These are phyloP conservation scores for Artibeus lituratus DNA, from an alignment of 2,797 vertebrate species.

Conservation along the genomic window DNA sequence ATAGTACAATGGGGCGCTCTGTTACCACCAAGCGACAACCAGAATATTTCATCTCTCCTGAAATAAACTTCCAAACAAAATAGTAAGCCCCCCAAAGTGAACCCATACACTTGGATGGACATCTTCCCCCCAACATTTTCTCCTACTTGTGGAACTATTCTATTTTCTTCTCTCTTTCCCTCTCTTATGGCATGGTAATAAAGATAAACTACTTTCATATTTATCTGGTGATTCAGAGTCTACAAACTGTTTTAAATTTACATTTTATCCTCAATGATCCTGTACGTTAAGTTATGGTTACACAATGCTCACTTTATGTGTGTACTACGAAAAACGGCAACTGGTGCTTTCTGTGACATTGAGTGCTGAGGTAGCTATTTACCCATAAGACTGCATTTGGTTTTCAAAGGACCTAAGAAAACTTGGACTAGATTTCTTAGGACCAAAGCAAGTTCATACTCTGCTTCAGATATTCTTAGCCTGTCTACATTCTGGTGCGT, in stretches of 20 bases:
- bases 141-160: not conserved
- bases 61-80: slow-evolving; percentile 24
- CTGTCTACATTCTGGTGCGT: not conserved
- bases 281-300: not conserved
- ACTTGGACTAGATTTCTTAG: not conserved
- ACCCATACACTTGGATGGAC: not conserved
- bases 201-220: not conserved
- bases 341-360: not conserved
- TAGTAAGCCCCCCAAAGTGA: not conserved
- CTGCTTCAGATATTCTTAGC: not conserved
- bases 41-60: not conserved
- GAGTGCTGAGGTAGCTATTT: not conserved
- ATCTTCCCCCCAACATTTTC: not conserved
- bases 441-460: not conserved
- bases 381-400: not conserved
- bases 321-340: not conserved
- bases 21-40: not conserved
- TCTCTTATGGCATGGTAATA: not conserved
- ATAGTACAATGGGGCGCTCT: not conserved
- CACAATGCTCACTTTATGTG: not conserved
- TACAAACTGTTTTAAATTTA: slow-evolving; percentile 13
- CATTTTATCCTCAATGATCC: not conserved
- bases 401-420: not conserved
- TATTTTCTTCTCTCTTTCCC: not conserved
- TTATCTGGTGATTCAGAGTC: not conserved